phyloP scores from a whole-genome alignment of 2,888 invertebrate genomes.

The Lordiphosa andalusiaca region DNA sequence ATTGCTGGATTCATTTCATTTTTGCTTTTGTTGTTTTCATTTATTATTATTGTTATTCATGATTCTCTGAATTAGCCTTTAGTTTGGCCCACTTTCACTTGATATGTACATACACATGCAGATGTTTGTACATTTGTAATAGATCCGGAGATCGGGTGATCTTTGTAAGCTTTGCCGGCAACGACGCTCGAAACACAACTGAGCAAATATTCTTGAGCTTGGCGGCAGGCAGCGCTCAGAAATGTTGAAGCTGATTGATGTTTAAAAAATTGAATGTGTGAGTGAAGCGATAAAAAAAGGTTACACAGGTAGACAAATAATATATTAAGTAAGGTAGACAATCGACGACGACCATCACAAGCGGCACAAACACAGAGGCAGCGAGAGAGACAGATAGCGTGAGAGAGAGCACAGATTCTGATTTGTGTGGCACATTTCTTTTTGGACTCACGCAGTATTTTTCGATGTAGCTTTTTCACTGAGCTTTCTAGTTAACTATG shows the following conservation, averaged over 20 bases:
- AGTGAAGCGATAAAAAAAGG: conserved; percentile 20
- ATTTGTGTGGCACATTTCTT: conserved; percentile 14
- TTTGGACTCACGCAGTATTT: conserved; percentile 56
- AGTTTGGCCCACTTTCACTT: conserved; percentile 41
- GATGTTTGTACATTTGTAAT: neutral
- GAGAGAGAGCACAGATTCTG: conserved; percentile 12
- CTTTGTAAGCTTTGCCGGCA: conserved; percentile 40
- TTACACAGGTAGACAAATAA: conserved; percentile 19
- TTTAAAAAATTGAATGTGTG: conserved; percentile 27
- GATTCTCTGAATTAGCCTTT: neutral
- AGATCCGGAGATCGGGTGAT: neutral
- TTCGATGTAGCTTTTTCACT: conserved; percentile 8
- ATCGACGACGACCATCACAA: conserved; percentile 15
- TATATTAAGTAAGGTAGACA: neutral
- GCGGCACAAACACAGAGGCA: conserved; percentile 14
- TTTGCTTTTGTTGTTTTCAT: neutral
- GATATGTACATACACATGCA: conserved; percentile 3
- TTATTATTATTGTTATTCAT: conserved; percentile 1
- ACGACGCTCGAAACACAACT: conserved; percentile 49
- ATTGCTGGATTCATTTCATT: too few relatives aligned
- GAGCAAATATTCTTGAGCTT: conserved; percentile 45
- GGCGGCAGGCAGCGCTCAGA: conserved; percentile 28
- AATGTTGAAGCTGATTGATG: conserved; percentile 26
- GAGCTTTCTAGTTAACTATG: conserved; percentile 4
- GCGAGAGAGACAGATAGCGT: conserved; percentile 8